Base-by-base conservation (phyloP, 2,888 invertebrate species). In the Drosophila phalerata region DNA sequence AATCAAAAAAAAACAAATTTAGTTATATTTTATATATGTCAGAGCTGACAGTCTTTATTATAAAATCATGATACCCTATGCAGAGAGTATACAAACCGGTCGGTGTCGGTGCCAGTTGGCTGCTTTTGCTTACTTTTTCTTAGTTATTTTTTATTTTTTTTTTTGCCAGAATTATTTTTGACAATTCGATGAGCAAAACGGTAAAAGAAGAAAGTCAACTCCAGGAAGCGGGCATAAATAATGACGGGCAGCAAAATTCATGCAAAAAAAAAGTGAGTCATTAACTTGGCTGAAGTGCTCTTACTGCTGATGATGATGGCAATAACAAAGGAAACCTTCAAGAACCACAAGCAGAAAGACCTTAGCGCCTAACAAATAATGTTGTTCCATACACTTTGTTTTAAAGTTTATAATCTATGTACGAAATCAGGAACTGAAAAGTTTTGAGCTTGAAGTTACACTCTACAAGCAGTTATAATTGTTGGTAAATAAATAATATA, bases 171-270 rank as follows among this genome's bases (percentile, higher is more conserved):
- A 72, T 72, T 62, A 66, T 62, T 71, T 78, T 61, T 63, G 55
- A 64, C 77, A 74, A 81, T 70, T 85, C 77, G 75, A 85, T 75
- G 65, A 64, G 51, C 66, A 69, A 51, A 79, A 79, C 62, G 75
- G 63, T 57, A 71, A 67, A 69, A 57, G 77, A 81, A 71, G 79
- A 80, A 82, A 81, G 77, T 66, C 42, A 49, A 57, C 56, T 68
- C 68, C 84, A 83, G 86, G 82, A 83, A 83, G 51, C 69, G 68
- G 45, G 64, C 37, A 73, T 43, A 55, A 64, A 61, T 69, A 67
- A 77, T 64, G 75, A 74, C 45, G 69, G 57, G 40, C 55, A 53
- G 57, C 58, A 45, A 69, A 77, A 52, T 71, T 56, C 58, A 64
- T 62, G 47, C 55, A 63, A 73, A 68, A 68, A 64, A 68, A 22